A percentile compares a stretch with the other conserved stretches of the same genome.
phyloP scores from a whole-genome alignment of 1,140 invertebrate species.

The Drosophila biarmipes region DNA sequence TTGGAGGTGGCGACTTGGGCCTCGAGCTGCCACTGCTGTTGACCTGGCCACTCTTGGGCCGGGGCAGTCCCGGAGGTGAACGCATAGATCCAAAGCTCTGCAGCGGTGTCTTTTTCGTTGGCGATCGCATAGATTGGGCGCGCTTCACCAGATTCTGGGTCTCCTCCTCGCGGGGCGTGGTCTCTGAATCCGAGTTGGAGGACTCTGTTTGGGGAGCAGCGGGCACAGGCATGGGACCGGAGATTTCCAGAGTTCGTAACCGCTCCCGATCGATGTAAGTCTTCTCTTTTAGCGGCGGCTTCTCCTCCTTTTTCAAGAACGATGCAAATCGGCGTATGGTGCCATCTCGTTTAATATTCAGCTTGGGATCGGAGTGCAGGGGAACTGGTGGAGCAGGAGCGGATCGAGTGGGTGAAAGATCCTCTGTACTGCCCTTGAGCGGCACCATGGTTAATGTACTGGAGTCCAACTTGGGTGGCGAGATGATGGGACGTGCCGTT shows the following conservation, averaged over 20 bases:
- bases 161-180: constrained; percentile 73
- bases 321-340: constrained; percentile 91
- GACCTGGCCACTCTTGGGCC: constrained; percentile 87
- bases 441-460: constrained; percentile 90
- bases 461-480: constrained; percentile 91
- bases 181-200: constrained; percentile 80
- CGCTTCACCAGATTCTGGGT: constrained; percentile 86
- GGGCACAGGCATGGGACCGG: constrained; percentile 88
- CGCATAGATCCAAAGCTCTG: constrained; percentile 93
- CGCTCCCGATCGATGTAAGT: constrained; percentile 89
- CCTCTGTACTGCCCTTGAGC: constrained; percentile 87
- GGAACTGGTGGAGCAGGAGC: constrained; percentile 77
- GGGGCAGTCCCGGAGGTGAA: constrained; percentile 86
- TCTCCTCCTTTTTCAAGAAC: constrained; percentile 89
- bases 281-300: constrained; percentile 86
- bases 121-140: constrained; percentile 90
- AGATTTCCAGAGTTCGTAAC: constrained; percentile 91
- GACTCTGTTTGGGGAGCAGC: constrained; percentile 60
- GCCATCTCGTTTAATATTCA: constrained; percentile 85
- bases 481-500: constrained; percentile 89
- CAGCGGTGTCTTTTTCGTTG: constrained; percentile 86
- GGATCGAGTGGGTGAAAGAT: constrained; percentile 83
- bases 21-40: constrained; percentile 85
- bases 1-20: constrained; percentile 89
- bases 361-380: constrained; percentile 82